phyloP scores from a whole-genome alignment of 2,888 invertebrate genomes.

The Chloroclystis v-ata region DNA sequence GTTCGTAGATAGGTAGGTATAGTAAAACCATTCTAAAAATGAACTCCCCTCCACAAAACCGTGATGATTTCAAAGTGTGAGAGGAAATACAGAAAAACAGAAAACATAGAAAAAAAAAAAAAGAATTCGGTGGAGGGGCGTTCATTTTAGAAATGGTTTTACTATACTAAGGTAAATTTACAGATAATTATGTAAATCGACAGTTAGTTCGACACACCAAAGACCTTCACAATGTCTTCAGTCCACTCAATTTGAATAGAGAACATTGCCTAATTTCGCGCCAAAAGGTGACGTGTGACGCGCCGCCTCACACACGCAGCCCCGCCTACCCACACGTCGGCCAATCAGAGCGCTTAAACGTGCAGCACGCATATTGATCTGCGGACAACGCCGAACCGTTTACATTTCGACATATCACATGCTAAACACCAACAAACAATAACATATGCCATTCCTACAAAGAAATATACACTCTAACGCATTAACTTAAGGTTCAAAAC shows the following conservation, averaged over 20 bases:
- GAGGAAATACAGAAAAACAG: no score
- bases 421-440: constrained; percentile 76
- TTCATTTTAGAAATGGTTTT: no score
- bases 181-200: not conserved
- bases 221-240: constrained; percentile 2
- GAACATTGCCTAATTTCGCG: constrained; percentile 62
- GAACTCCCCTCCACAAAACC: no score
- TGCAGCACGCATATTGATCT: constrained; percentile 79
- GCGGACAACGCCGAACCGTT: constrained; percentile 73
- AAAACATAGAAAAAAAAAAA: no score
- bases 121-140: no score
- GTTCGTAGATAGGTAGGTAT: no score
- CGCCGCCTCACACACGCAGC: constrained; percentile 63
- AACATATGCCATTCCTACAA: constrained; percentile 48
- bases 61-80: no score
- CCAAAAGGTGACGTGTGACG: constrained; percentile 64
- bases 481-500: constrained; percentile 11
- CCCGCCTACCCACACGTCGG: constrained; percentile 68
- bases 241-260: constrained; percentile 40
- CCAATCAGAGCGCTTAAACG: constrained; percentile 72
- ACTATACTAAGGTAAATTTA: no score
- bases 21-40: no score
- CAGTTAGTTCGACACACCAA: not conserved
- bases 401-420: constrained; percentile 78
- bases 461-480: constrained; percentile 33